A percentile compares a stretch with the other conserved stretches of the same genome.
phyloP scores from a whole-genome alignment of 2,797 vertebrate genomes.

The Schizothorax lantsangensis region DNA sequence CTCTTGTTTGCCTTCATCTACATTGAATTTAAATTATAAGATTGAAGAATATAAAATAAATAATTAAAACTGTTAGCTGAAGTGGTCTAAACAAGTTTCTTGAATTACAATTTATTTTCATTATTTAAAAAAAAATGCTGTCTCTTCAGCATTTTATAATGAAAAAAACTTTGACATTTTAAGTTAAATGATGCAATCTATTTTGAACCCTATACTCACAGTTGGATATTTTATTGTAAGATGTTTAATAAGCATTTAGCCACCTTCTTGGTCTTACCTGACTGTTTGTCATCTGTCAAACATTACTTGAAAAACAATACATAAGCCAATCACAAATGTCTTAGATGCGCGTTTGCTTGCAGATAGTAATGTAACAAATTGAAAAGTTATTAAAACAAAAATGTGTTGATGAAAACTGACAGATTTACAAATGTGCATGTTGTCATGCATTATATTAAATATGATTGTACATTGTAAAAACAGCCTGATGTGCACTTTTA shows the following conservation, averaged over 20 bases:
- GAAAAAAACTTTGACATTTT: neutral
- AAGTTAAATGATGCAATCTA: neutral
- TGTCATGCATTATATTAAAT: neutral
- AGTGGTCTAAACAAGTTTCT: too few species aligned
- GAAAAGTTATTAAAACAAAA: slow-evolving; percentile 8
- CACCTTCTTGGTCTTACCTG: neutral
- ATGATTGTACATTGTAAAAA: neutral
- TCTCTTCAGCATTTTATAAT: neutral
- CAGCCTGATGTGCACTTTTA: neutral
- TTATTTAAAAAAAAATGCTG: neutral
- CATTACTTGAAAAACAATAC: neutral
- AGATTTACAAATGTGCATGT: neutral
- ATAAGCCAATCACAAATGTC: neutral
- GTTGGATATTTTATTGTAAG: neutral
- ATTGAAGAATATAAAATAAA: neutral
- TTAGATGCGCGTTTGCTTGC: neutral
- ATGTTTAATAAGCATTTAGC: neutral
- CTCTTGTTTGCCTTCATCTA: neutral
- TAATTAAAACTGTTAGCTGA: neutral
- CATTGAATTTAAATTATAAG: neutral
- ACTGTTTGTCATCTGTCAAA: neutral
- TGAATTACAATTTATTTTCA: neutral
- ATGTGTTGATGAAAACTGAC: neutral
- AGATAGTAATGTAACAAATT: neutral
- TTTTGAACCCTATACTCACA: neutral